Evolutionary conservation across 37 sponge, comb jelly and placozoan species (phyloP).

Genomic region (Geodia barretti): DNA sequence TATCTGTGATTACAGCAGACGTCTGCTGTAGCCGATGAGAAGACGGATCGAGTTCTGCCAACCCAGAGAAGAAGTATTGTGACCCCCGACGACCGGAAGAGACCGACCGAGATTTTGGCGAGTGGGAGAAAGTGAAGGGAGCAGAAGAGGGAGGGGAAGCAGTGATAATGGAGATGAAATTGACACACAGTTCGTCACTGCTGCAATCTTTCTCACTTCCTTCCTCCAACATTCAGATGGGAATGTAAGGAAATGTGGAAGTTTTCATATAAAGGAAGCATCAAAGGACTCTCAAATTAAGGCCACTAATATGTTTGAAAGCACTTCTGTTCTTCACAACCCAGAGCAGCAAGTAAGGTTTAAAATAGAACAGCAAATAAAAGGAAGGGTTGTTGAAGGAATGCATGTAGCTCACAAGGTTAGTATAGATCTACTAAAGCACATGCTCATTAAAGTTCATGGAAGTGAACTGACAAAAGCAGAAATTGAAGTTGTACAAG

Average conservation of each 20-base stretch:
- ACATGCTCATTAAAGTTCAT: not conserved
- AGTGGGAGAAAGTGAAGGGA: not conserved
- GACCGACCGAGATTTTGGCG: too few relatives aligned
- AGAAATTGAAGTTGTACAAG: not conserved
- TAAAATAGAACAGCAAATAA: not conserved
- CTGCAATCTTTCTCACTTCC: not conserved
- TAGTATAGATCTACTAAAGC: not conserved
- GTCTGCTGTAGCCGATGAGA: too few relatives aligned
- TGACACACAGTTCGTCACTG: too few relatives aligned
- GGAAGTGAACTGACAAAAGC: not conserved
- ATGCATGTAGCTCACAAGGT: not conserved
- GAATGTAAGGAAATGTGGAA: not conserved
- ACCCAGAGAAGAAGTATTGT: too few relatives aligned
- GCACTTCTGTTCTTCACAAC: not conserved
- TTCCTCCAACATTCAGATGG: not conserved
- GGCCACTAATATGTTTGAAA: too few relatives aligned
- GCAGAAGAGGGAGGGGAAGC: constrained; percentile 6
- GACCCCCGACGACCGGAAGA: too few relatives aligned
- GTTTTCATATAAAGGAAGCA: not conserved
- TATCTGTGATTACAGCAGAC: too few relatives aligned
- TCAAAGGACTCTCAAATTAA: not conserved
- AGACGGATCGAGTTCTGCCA: too few relatives aligned
- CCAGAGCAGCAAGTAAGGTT: not conserved
- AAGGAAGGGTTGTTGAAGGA: not conserved
- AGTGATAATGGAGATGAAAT: not conserved